Evolutionary conservation across 2,888 invertebrate species (phyloP).

Genomic region (Criorhina ranunculi): DNA sequence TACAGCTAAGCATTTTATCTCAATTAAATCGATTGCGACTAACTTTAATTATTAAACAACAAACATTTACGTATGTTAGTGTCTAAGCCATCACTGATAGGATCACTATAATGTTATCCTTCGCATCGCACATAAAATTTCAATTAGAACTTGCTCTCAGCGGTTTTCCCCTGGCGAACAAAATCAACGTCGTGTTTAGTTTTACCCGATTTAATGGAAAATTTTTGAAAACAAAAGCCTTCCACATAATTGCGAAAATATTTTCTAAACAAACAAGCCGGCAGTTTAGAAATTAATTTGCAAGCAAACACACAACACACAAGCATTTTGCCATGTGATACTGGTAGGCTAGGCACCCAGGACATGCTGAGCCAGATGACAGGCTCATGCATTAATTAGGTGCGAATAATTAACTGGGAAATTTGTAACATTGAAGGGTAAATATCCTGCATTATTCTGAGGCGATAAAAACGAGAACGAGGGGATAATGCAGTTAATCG

Average conservation of each 20-base stretch:
- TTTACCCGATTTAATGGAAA: background rate
- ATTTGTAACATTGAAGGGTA: background rate
- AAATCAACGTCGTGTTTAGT: slow-evolving; percentile 4
- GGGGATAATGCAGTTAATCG: background rate
- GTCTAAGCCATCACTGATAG: background rate
- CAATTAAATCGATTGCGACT: background rate
- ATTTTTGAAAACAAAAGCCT: slow-evolving; percentile 22
- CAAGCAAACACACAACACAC: slow-evolving; percentile 12
- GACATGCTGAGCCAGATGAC: background rate
- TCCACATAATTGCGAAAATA: slow-evolving; percentile 34
- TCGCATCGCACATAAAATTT: background rate
- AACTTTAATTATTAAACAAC: background rate
- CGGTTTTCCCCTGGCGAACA: background rate
- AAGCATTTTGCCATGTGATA: background rate
- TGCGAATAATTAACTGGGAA: slow-evolving; percentile 23
- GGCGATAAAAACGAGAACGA: background rate
- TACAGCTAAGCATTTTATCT: background rate
- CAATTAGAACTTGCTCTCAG: slow-evolving; percentile 14
- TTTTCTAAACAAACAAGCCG: slow-evolving; percentile 25
- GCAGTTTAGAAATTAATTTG: slow-evolving; percentile 21
- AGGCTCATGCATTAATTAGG: slow-evolving; percentile 30
- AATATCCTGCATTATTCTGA: background rate
- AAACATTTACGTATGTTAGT: background rate
- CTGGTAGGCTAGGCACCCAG: background rate
- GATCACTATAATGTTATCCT: background rate